Evolutionary conservation across 2,113 vertebrate genomes (phyloP), one percentile per base, ranked within the genome.

Genomic region (Nothoprocta pentlandii): DNA sequence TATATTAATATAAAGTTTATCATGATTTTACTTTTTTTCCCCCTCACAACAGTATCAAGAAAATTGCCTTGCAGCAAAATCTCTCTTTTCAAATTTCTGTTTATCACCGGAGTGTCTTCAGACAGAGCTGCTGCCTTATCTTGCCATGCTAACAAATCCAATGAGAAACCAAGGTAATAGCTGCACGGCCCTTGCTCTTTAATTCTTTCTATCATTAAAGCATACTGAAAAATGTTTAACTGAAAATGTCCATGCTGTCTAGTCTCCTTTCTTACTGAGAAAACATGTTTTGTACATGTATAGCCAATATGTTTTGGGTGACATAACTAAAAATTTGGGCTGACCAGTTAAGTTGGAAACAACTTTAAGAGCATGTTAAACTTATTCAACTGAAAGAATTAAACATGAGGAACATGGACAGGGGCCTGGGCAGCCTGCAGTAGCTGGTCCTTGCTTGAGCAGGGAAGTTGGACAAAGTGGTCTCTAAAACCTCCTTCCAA

Each of bases 131-230:
- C 97, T 99, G 95, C 99, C 99, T 16, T 99, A 99, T 46, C 98
- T 99, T 73, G 98, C 98, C 56, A 96, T 99, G 96, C 97, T 99
- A 76, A 98, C 98, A 95, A 99, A 98, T 93, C 99, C 99, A 26
- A 98, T 99, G 98, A 98, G 98, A 97, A 99, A 98, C 92, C 99
- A 98, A 98, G 99, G 99, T 99, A 97, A 92, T 54, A 36, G 62
- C 61, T 12, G 14, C 39, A 39, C 32, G 28, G 28, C 32, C 61
- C 51, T 44, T 64, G 15, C 13, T 42, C 26, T 59, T 84, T 14
- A 14, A 12, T 25, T 70, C 4, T 23, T 44, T 78, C 34, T 54
- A 5, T 41, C 13, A 3, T 9, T 62, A 14, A 77, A 66, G 42
- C 17, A 42, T 25, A 14, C 8, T 46, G 58, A 25, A 46, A 64